Conservation (phyloP, 2,797 vertebrate genomes). For the Pipistrellus nathusii region DNA sequence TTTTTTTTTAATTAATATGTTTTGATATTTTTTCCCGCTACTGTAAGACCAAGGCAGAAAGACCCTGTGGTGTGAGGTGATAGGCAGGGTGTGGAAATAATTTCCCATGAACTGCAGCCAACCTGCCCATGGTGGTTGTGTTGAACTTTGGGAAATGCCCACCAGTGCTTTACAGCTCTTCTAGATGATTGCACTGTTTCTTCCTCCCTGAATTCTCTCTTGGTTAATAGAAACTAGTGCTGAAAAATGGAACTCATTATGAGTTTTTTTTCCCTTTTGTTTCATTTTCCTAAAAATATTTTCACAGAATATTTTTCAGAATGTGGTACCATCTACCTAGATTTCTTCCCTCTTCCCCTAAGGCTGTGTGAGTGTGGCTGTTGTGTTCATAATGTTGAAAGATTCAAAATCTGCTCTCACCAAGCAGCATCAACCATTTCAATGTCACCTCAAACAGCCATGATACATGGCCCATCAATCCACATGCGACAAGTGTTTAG, state of each 20-base stretch:
- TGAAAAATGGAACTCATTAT: background rate
- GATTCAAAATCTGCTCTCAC: background rate
- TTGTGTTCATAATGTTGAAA: background rate
- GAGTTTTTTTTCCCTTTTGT: background rate
- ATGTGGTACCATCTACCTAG: background rate
- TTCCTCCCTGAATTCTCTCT: conserved; percentile 57
- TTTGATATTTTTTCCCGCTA: background rate
- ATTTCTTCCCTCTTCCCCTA: background rate
- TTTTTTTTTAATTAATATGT: background rate
- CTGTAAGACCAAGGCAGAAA: background rate
- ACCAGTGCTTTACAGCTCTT: background rate
- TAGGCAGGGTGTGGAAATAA: background rate
- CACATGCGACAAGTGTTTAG: background rate
- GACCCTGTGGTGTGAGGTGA: background rate
- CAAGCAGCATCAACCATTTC: background rate
- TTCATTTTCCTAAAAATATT: conserved; percentile 34
- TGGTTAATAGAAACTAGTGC: conserved; percentile 3
- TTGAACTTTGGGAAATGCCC: conserved; percentile 30
- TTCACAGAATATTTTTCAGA: conserved; percentile 58
- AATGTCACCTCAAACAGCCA: background rate
- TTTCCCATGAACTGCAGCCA: background rate
- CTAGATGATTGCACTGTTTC: conserved; percentile 20
- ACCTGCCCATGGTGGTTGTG: background rate
- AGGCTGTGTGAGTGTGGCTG: background rate
- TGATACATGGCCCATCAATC: no score